Conservation (phyloP, 2,113 vertebrate species). For the Scomber japonicus region DNA sequence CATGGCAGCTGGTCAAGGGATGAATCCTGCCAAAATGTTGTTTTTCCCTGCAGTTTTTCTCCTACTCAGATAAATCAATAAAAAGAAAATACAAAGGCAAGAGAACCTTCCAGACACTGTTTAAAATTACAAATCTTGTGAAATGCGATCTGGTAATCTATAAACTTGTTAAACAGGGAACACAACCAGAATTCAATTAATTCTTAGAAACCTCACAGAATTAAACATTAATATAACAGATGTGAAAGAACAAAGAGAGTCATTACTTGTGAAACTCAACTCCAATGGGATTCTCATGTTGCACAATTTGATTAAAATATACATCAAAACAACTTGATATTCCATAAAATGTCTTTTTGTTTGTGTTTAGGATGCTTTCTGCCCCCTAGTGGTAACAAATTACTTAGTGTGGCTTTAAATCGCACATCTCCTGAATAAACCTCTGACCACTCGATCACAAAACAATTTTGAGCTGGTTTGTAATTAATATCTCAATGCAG, state of each 20-base stretch:
- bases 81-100: not conserved
- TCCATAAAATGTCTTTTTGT: too few relatives aligned
- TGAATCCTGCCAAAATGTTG: not conserved
- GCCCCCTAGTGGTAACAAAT: conserved; percentile 3
- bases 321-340: too few relatives aligned
- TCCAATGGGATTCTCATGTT: not conserved
- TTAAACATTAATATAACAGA: not conserved
- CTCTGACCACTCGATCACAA: too few relatives aligned
- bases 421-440: not conserved
- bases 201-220: too few relatives aligned
- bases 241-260: not conserved
- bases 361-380: not conserved
- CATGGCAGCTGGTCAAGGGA: not conserved
- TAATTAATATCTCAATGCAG: too few relatives aligned
- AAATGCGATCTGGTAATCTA: too few relatives aligned
- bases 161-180: too few relatives aligned
- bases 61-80: too few relatives aligned
- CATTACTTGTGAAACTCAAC: not conserved
- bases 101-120: too few relatives aligned
- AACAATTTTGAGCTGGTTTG: too few relatives aligned
- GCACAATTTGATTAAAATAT: not conserved
- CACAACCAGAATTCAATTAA: not conserved
- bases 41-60: not conserved
- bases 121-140: too few relatives aligned
- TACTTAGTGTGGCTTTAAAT: conserved; percentile 4